Evolutionary conservation across 2,797 vertebrate genomes (phyloP), one percentile per base, ranked within the genome.

Genomic region (Lophius americanus): DNA sequence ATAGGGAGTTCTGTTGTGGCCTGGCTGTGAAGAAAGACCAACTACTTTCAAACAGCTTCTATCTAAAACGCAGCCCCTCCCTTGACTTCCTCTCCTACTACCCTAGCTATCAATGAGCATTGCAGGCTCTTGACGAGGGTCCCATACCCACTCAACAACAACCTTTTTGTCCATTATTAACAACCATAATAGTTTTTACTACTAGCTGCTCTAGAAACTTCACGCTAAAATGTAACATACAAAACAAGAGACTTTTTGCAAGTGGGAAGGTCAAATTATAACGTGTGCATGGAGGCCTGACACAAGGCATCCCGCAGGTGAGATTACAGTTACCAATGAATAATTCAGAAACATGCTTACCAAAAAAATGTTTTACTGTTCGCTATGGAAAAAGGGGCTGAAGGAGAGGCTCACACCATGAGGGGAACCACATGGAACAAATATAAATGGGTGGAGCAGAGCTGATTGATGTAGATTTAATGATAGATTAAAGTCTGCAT

Each of bases 31-130:
- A 85, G 83, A 84, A 51, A 81, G 52, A 60, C 68, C 32, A 55
- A 74, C 76, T 84, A 69, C 76, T 84, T 87, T 83, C 61, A 81
- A 80, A 81, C 65, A 58, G 78, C 84, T 84, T 82, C 60, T 70
- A 79, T 84, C 84, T 79, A 81, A 70, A 76, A 65, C 58, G 39
- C 55, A 39, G 54, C 81, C 70, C 76, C 84, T 44, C 83, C 83
- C 84, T 68, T 13, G 7, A 49, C 36, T 73, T 63, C 69, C 70
- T 51, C 46, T 50, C 72, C 72, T 81, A 69, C 51, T 60, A 9
- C 70, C 6, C 42, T 14, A 60, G 56, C 75, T 57, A 69, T 78
- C 65, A 57, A 39, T 76, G 68, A 65, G 74, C 35, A 48, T 78
- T 67, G 65, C 56, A 43, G 58, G 32, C 55, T 53, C 44, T 35